Evolutionary conservation across 2,888 invertebrate genomes (phyloP).

Genomic region (Gonocerus acuteangulatus): DNA sequence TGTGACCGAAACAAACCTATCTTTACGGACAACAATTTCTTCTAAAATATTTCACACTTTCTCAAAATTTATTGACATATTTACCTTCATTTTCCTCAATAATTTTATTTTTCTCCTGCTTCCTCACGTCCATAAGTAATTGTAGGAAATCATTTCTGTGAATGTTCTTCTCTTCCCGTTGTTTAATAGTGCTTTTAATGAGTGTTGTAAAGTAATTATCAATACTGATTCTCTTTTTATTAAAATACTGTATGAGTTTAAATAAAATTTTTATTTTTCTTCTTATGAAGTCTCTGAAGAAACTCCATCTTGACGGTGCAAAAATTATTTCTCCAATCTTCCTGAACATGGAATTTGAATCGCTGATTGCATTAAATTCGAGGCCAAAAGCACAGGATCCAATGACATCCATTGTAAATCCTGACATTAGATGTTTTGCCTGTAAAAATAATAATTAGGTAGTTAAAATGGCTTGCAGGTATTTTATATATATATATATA

Average conservation of each 20-base stretch:
- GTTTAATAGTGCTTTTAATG: neutral
- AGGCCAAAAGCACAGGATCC: slow-evolving; percentile 49
- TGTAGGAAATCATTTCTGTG: slow-evolving; percentile 14
- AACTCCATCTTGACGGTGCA: slow-evolving; percentile 41
- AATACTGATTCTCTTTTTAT: too few relatives aligned
- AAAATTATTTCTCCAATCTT: slow-evolving; percentile 43
- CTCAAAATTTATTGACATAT: neutral
- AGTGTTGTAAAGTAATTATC: slow-evolving; percentile 27
- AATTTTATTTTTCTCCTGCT: neutral
- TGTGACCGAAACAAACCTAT: too few relatives aligned
- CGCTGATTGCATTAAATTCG: slow-evolving; percentile 44
- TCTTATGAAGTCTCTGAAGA: neutral
- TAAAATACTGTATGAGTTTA: neutral
- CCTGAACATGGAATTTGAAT: slow-evolving; percentile 44
- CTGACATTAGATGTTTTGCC: slow-evolving; percentile 39
- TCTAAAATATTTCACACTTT: neutral
- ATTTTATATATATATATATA: too few relatives aligned
- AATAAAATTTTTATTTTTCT: neutral
- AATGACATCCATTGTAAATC: slow-evolving; percentile 48
- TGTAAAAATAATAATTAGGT: too few relatives aligned
- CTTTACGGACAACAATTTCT: too few relatives aligned
- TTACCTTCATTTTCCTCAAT: slow-evolving; percentile 3
- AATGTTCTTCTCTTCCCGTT: slow-evolving; percentile 17
- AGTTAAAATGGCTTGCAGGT: too few relatives aligned
- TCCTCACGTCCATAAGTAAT: slow-evolving; percentile 8